phyloP scores from a whole-genome alignment of 2,888 invertebrate species.

The Lycia hirtaria region DNA sequence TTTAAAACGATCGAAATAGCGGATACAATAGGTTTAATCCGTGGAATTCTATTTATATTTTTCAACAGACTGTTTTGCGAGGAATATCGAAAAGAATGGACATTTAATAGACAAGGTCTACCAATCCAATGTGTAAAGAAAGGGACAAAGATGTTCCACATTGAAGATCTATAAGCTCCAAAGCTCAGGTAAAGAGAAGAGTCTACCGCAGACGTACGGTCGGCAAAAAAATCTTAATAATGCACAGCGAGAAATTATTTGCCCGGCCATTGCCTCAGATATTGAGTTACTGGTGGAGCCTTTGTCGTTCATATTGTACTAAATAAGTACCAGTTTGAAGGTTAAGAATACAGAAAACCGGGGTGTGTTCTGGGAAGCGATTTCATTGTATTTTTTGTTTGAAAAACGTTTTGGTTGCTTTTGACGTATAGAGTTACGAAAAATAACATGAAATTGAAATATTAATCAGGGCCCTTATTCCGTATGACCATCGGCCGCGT shows the following conservation, averaged over 20 bases:
- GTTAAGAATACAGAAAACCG: conserved; percentile 12
- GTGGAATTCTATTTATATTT: conserved; percentile 44
- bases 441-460: not conserved
- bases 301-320: conserved; percentile 30
- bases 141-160: conserved; percentile 15
- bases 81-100: conserved; percentile 12
- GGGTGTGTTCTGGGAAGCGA: conserved; percentile 21
- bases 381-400: conserved; percentile 8
- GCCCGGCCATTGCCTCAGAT: conserved; percentile 22
- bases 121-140: conserved; percentile 2
- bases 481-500: too few species aligned
- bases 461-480: too few species aligned
- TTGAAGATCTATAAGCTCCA: conserved; percentile 10
- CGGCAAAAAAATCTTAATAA: conserved; percentile 38
- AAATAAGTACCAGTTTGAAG: conserved; percentile 15
- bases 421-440: conserved; percentile 9
- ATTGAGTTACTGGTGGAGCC: conserved; percentile 39
- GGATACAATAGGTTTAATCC: conserved; percentile 46
- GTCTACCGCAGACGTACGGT: conserved; percentile 26
- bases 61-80: conserved; percentile 11
- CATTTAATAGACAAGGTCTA: conserved; percentile 1
- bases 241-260: conserved; percentile 29
- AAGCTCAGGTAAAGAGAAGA: conserved; percentile 29
- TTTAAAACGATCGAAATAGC: conserved; percentile 60
- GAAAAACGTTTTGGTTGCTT: not conserved